Evolutionary conservation across 64 coral and sea anemone species (phyloP).

Genomic region (Porites lutea): DNA sequence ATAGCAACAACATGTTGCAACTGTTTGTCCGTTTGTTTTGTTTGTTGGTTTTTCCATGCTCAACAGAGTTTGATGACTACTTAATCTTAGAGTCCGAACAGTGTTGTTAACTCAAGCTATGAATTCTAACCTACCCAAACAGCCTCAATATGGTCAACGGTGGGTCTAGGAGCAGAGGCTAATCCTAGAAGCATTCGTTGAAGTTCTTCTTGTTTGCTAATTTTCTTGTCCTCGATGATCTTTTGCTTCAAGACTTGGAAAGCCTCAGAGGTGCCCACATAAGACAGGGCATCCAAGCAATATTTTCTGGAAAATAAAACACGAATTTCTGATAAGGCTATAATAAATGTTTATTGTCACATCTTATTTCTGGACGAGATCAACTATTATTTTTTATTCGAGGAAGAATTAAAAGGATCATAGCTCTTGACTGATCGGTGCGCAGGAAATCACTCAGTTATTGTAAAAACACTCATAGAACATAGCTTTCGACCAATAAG

Average conservation of each 20-base stretch:
- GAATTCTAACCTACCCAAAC: conserved; percentile 14
- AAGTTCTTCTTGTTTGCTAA: conserved; percentile 17
- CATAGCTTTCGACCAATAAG: no score
- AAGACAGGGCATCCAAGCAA: conserved; percentile 55
- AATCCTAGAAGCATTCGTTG: conserved; percentile 60
- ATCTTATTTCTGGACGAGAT: neutral
- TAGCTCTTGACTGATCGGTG: no score
- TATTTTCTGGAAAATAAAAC: conserved; percentile 33
- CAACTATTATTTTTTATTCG: no score
- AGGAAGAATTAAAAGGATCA: no score
- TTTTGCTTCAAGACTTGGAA: conserved; percentile 37
- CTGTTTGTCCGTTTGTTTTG: no score
- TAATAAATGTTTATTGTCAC: neutral
- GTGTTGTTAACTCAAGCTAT: no score
- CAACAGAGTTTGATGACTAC: no score
- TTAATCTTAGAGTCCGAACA: no score
- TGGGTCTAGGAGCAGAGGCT: conserved; percentile 33
- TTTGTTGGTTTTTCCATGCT: no score
- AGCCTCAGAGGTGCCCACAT: conserved; percentile 49
- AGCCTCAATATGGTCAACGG: conserved; percentile 9
- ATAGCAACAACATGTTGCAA: no score
- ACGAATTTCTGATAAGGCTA: neutral
- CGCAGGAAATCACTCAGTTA: no score
- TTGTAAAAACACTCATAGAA: no score
- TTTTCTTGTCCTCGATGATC: neutral